Evolutionary conservation across 2,113 vertebrate species (phyloP), one percentile per base, ranked within the genome.

Genomic region (Cinclus cinclus): DNA sequence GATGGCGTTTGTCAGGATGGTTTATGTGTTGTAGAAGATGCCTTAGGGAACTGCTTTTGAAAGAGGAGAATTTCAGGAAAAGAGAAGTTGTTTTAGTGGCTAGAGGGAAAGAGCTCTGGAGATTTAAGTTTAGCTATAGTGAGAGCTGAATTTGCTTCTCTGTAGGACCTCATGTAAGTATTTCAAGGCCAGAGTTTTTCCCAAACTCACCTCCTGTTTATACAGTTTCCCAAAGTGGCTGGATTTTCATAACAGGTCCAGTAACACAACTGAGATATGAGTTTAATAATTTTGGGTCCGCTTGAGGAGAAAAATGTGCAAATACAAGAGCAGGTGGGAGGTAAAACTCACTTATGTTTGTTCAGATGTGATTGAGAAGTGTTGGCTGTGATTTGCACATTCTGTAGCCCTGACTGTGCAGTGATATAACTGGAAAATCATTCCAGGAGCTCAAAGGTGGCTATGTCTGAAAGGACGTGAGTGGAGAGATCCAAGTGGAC

Each of bases 1-100:
- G 89, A 92, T 93, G 80, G 56, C 8, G 5, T 96, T 97, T 95
- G 86, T 95, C 76, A 73, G 60, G 60, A 60, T 89, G 76, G 65
- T 94, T 87, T 94, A 83, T 88, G 70, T 49, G 56, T 94, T 76
- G 71, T 50, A 67, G 76, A 28, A 68, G 47, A 42, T 81, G 95
- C 88, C 78, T 90, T 74, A 42, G 87, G 90, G 92, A 88, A 16
- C 41, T 25, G 55, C 63, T 87, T 91, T 74, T 64, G 64, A 93
- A 93, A 90, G 42, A 92, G 67, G 6, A 81, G 67, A 78, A 88
- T 76, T 93, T 92, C 59, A 83, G 85, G 76, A 59, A 74, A 73
- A 67, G 47, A 59, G 44, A 82, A 82, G 79, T 80, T 85, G 50
- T 13, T 80, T 70, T 47, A 83, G 24, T 80, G 55, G 27, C 55